Evolutionary conservation across 2,797 vertebrate species (phyloP), one percentile per base, ranked within the genome.

Genomic region (Hippoglossus hippoglossus): DNA sequence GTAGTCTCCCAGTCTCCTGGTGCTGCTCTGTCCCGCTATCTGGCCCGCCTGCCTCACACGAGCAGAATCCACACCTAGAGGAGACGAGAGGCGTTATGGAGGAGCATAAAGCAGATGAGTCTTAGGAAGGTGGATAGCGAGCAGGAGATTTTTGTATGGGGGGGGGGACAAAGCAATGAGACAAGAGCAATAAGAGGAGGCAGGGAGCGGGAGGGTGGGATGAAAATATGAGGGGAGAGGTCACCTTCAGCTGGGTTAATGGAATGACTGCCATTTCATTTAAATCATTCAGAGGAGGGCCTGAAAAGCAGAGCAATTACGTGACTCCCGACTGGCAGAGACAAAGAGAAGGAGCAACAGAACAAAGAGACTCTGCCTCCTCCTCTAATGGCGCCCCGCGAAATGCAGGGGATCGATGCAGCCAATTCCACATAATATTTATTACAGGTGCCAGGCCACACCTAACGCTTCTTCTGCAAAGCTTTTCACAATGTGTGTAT

Each of bases 1-100:
- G 91, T 99, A 98, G 87, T 99, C 95, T 92, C 97, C 98, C 1
- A 99, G 96, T 69, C 97, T 95, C 51, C 98, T 94, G 78, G 97
- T 98, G 91, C 98, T 98, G 90, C 94, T 96, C 91, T 98, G 97
- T 36, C 97, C 97, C 3, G 94, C 93, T 56, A 99, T 95, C 82
- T 94, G 85, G 26, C 95, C 96, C 0, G 94, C 94, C 87, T 98
- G 97, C 80, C 96, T 95, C 78, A 99, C 94, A 18, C 97, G 96
- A 36, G 94, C 91, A 4, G 95, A 85, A 31, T 99, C 98, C 92
- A 99, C 88, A 54, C 97, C 98, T 99, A 82, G 12, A 26, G 46
- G 22, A 59, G 46, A 50, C 3, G 7, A 44, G 50, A 6, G 16
- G 10, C 26, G 6, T 6, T 19, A 22, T 25, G 21, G 24, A 41